Conservation (phyloP, 2,797 vertebrate genomes). For the Gadopsis marmoratus region DNA sequence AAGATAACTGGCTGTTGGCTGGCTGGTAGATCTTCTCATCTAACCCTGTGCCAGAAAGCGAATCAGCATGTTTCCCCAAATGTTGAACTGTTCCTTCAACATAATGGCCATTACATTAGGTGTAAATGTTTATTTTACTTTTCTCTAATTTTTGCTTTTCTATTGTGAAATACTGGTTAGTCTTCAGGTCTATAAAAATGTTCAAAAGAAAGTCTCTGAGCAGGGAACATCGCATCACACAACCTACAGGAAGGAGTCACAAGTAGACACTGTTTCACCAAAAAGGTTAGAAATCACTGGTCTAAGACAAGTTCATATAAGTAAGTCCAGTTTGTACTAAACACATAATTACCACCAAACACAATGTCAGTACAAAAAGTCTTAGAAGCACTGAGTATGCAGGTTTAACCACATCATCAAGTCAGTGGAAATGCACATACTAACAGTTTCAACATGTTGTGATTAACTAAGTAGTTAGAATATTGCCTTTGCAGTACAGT, state of each 20-base stretch:
- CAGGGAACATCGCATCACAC: neutral
- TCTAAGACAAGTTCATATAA: neutral
- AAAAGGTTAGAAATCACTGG: slow-evolving; percentile 2
- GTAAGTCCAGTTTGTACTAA: slow-evolving; percentile 2
- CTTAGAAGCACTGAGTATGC: slow-evolving; percentile 24
- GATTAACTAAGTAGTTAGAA: neutral
- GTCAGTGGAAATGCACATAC: slow-evolving; percentile 7
- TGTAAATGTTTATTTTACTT: neutral
- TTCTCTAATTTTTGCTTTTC: neutral
- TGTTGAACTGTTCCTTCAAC: neutral
- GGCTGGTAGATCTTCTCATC: neutral
- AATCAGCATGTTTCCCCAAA: neutral
- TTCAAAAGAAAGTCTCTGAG: neutral
- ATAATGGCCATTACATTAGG: neutral
- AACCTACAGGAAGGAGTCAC: neutral
- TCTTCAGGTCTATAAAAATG: neutral
- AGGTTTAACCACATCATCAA: slow-evolving; percentile 36
- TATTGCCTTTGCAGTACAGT: neutral
- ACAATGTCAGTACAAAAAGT: slow-evolving; percentile 21
- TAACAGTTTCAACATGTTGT: slow-evolving; percentile 14
- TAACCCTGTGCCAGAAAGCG: neutral
- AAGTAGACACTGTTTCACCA: neutral
- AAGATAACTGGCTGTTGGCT: neutral
- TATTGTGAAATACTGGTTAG: neutral
- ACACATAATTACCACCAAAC: slow-evolving; percentile 9